phyloP scores from a whole-genome alignment of 2,113 vertebrate genomes.

The Sphyrna mokarran region DNA sequence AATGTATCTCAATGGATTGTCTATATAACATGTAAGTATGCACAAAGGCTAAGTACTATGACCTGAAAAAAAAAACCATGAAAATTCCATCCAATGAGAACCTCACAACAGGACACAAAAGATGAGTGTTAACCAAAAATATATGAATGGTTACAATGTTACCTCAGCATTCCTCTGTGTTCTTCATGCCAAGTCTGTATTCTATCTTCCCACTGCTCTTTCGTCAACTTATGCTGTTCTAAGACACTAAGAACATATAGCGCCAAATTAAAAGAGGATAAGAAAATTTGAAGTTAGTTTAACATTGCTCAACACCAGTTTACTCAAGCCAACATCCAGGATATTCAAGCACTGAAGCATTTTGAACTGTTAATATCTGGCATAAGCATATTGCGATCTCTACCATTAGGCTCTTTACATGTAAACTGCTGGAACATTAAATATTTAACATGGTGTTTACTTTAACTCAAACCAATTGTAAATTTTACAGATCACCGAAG shows the following conservation, averaged over 20 bases:
- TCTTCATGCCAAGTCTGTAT: constrained; percentile 98
- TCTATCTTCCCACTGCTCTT: constrained; percentile 97
- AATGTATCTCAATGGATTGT: not conserved
- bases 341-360: not conserved
- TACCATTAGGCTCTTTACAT: not conserved
- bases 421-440: not conserved
- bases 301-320: not conserved
- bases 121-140: not conserved
- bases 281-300: not conserved
- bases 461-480: not conserved
- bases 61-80: not conserved
- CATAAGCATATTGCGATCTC: not conserved
- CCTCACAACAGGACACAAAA: not conserved
- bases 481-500: not conserved
- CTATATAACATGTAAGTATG: not conserved
- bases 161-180: constrained; percentile 92
- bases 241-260: constrained; percentile 66
- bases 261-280: not conserved
- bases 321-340: not conserved
- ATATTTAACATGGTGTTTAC: too few species aligned
- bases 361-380: not conserved
- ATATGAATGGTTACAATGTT: constrained; percentile 3
- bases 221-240: constrained; percentile 96
- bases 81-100: not conserved
- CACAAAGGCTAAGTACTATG: not conserved